These are phyloP conservation scores for Notothenia coriiceps DNA, from an alignment of 2,113 vertebrate genomes.

Conservation along the genomic window DNA sequence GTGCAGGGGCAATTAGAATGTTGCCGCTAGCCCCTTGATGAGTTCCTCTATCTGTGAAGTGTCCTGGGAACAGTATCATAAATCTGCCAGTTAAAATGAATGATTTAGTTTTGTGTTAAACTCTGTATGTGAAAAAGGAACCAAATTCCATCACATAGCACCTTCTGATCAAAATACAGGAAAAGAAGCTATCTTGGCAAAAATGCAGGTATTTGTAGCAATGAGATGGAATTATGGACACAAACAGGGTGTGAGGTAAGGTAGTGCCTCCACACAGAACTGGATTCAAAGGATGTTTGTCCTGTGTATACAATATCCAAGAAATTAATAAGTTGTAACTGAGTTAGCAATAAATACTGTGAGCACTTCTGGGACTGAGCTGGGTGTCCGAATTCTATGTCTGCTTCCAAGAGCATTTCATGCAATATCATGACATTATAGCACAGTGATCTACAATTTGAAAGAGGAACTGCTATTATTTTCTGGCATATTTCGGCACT, in stretches of 20 bases:
- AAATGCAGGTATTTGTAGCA: background rate
- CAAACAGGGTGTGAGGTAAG: background rate
- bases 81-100: conserved; percentile 68
- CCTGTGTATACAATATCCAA: background rate
- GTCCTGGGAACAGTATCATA: conserved; percentile 52
- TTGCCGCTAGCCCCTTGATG: conserved; percentile 59
- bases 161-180: background rate
- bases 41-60: conserved; percentile 65
- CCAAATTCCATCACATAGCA: conserved; percentile 11
- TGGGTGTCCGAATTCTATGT: conserved; percentile 27
- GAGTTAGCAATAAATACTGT: conserved; percentile 21
- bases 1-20: conserved; percentile 74
- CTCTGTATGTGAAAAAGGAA: conserved; percentile 39
- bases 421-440: conserved; percentile 30
- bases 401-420: conserved; percentile 33
- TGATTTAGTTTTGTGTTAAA: conserved; percentile 47
- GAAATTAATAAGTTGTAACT: conserved; percentile 14
- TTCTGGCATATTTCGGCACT: conserved; percentile 38
- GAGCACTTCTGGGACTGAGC: background rate
- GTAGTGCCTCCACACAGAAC: conserved; percentile 5
- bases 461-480: conserved; percentile 29
- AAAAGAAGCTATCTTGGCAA: conserved; percentile 15
- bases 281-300: background rate
- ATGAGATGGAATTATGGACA: background rate
- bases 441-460: conserved; percentile 24